Conservation (phyloP, 2,888 invertebrate species). For the Amblyteles armatorius region DNA sequence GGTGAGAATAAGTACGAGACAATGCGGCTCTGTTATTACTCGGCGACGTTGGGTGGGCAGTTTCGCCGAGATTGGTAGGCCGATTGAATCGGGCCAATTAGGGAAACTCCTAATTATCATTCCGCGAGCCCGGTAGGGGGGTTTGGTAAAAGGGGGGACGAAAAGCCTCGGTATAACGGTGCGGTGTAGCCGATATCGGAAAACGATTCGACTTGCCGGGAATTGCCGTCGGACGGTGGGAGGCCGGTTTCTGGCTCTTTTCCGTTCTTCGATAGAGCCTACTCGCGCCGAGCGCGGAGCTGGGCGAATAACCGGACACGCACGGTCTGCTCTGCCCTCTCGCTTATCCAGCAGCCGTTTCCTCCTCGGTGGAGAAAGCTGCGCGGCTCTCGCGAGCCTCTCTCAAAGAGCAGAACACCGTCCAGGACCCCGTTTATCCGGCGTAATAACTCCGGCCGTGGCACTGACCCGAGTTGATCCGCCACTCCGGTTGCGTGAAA, state of each 20-base stretch:
- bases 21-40: neutral
- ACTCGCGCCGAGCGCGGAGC: neutral
- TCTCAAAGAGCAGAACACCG: neutral
- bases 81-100: slow-evolving; percentile 80
- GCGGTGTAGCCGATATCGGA: slow-evolving; percentile 76
- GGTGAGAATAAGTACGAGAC: slow-evolving; percentile 26
- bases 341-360: slow-evolving; percentile 38
- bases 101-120: slow-evolving; percentile 81
- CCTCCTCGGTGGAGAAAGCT: slow-evolving; percentile 12
- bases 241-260: slow-evolving; percentile 42
- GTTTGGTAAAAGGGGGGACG: neutral
- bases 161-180: slow-evolving; percentile 23
- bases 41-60: slow-evolving; percentile 15
- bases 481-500: too few relatives aligned
- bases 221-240: slow-evolving; percentile 66
- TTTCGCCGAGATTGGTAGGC: slow-evolving; percentile 64
- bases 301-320: slow-evolving; percentile 21
- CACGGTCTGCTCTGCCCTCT: slow-evolving; percentile 4
- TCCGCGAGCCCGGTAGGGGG: slow-evolving; percentile 6
- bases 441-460: too few relatives aligned
- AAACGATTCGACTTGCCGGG: slow-evolving; percentile 79
- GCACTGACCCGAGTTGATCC: too few relatives aligned
- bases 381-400: slow-evolving; percentile 12
- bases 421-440: slow-evolving; percentile 3
- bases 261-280: slow-evolving; percentile 50